Evolutionary conservation across 2,797 vertebrate species (phyloP), one percentile per base, ranked within the genome.

Genomic region (Ctenosaura bakeri): DNA sequence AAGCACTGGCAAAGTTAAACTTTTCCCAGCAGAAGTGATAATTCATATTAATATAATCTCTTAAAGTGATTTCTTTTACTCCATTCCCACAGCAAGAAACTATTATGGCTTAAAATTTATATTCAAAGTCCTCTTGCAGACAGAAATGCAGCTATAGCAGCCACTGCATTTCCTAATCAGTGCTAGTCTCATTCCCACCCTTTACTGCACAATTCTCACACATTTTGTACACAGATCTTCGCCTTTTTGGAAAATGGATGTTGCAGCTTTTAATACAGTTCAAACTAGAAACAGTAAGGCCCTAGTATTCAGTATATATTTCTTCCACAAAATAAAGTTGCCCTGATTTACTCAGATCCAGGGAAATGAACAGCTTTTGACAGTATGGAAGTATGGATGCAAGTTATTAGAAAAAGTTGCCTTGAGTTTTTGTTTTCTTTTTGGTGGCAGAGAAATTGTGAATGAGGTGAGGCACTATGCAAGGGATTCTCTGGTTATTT

Each of bases 71-170:
- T 96, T 96, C 96, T 96, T 97, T 97, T 94, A 94, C 95, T 97
- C 95, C 96, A 95, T 96, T 97, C 96, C 96, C 96, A 97, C 96
- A 96, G 96, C 97, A 97, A 97, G 96, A 97, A 97, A 97, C 91
- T 97, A 95, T 97, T 97, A 98, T 98, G 97, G 97, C 97, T 98
- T 98, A 97, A 90, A 42, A 95, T 97, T 97, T 96, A 96, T 97
- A 97, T 95, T 97, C 96, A 95, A 97, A 97, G 95, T 96, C 92
- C 88, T 97, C 96, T 93, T 92, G 94, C 89, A 93, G 94, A 94
- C 14, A 96, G 96, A 97, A 97, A 97, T 89, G 93, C 96, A 94
- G 93, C 79, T 95, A 94, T 93, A 94, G 92, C 93, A 50, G 90
- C 92, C 80, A 20, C 0, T 20, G 93, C 96, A 95, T 95, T 93